Percentiles rank a stretch among this genome's conserved stretches.
Conservation (phyloP, 2,797 vertebrate genomes). For the Remorina albescens region DNA sequence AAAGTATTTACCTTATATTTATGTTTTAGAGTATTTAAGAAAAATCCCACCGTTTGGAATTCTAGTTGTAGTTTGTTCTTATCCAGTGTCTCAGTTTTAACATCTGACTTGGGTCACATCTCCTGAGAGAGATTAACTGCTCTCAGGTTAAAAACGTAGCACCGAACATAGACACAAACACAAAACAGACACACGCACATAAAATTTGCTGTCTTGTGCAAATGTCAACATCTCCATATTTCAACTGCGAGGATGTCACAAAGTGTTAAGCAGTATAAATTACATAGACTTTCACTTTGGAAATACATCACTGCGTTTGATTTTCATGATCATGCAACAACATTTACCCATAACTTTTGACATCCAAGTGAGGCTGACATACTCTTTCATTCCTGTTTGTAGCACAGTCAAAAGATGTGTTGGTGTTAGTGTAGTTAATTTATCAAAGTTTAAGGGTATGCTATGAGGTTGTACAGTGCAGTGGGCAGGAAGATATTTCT, state of each 20-base stretch:
- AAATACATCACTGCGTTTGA: conserved; percentile 9
- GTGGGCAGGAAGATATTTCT: conserved; percentile 37
- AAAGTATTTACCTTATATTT: not conserved
- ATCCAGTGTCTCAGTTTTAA: not conserved
- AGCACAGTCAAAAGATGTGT: not conserved
- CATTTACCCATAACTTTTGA: conserved; percentile 18
- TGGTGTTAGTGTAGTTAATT: conserved; percentile 12
- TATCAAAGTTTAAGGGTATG: conserved; percentile 8
- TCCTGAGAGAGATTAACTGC: conserved; percentile 46
- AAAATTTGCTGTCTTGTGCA: conserved; percentile 40
- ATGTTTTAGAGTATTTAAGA: no score
- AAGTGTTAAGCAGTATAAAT: conserved; percentile 16
- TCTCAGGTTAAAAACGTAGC: not conserved
- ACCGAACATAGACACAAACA: conserved; percentile 11
- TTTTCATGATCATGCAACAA: not conserved
- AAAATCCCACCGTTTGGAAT: not conserved
- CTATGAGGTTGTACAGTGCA: conserved; percentile 29
- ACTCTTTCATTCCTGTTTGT: not conserved
- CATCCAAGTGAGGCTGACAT: not conserved
- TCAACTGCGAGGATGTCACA: conserved; percentile 27
- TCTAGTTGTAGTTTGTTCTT: conserved; percentile 4
- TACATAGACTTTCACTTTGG: not conserved
- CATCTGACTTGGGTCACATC: conserved; percentile 36
- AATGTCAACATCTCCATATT: conserved; percentile 64
- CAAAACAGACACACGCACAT: conserved; percentile 32